Conservation (phyloP, 2,113 vertebrate genomes). For the Okapia johnstoni region DNA sequence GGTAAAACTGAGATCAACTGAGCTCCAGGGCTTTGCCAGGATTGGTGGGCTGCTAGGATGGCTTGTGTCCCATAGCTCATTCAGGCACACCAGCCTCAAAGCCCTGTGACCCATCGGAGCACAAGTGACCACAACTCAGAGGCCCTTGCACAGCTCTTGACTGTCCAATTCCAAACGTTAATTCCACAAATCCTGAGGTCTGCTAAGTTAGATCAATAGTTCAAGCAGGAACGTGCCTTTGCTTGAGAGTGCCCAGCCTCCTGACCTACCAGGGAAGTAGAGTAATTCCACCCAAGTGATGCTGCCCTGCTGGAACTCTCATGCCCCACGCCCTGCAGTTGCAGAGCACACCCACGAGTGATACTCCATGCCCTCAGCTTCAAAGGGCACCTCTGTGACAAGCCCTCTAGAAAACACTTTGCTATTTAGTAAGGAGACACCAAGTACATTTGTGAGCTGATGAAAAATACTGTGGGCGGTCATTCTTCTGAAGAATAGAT, state of each 20-base stretch:
- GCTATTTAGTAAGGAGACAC: neutral
- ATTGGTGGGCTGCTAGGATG: accelerated
- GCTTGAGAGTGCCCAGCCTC: neutral
- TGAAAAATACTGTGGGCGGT: neutral
- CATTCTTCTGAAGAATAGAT: neutral
- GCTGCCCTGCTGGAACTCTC: neutral
- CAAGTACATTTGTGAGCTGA: neutral
- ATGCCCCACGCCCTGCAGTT: neutral
- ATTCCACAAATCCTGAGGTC: neutral
- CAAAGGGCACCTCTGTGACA: neutral
- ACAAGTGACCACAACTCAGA: neutral
- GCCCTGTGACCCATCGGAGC: neutral
- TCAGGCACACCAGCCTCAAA: neutral
- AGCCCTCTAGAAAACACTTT: neutral
- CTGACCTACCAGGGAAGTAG: neutral
- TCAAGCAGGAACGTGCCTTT: neutral
- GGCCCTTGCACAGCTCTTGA: neutral
- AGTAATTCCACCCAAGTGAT: neutral
- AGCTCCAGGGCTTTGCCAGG: accelerated
- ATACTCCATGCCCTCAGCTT: neutral
- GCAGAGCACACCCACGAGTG: neutral
- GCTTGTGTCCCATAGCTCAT: accelerated
- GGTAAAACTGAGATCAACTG: neutral
- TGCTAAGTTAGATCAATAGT: neutral
- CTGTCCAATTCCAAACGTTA: neutral